Evolutionary conservation across 2,797 vertebrate species (phyloP), one percentile per base, ranked within the genome.

Genomic region (Sebastes umbrosus): DNA sequence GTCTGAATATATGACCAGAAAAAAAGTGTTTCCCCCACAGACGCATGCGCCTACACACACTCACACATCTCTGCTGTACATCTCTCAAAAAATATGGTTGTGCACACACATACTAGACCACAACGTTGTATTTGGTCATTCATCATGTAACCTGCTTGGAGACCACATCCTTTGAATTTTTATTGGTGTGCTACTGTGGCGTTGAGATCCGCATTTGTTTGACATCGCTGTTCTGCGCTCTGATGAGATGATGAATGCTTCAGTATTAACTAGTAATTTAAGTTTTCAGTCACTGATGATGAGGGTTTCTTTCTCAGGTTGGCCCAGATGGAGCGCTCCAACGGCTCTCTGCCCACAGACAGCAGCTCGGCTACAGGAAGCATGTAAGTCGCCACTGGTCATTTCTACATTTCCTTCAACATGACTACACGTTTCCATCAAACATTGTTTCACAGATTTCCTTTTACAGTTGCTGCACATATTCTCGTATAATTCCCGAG

Each of bases 281-380:
- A 67, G 31, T 62, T 31, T 46, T 68, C 57, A 16, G 3, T 69
- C 64, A 54, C 66, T 80, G 65, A 82, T 80, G 65, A 80, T 55
- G 58, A 54, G 31, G 6, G 20, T 80, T 80, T 86, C 3, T 75
- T 69, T 88, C 73, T 88, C 88, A 99, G 98, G 91, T 95, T 99
- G 31, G 98, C 98, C 1, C 98, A 99, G 90, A 98, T 99, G 98
- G 98, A 99, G 83, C 96, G 95, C 78, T 98, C 96, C 58, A 99
- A 99, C 1, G 98, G 98, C 62, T 99, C 98, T 59, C 94, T 99
- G 86, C 97, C 98, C 78, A 98, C 97, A 0, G 98, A 99, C 91
- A 98, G 97, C 89, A 99, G 97, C 92, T 99, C 98, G 4, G 97
- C 97, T 75, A 99, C 98, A 6, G 98, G 97, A 93, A 99, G 97